Conservation (phyloP, 2,888 invertebrate species). For the Tholera decimalis region DNA sequence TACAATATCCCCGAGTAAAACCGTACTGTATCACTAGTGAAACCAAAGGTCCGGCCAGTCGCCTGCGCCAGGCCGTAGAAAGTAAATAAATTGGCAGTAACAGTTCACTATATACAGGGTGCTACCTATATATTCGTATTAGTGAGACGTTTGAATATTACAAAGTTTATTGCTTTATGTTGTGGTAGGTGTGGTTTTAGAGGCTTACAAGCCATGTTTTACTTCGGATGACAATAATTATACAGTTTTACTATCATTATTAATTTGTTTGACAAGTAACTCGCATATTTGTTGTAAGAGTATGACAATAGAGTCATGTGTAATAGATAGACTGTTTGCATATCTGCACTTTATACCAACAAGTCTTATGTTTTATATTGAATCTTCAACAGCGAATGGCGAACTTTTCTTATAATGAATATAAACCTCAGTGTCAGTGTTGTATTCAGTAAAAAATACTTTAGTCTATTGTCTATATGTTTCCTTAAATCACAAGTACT, state of each 20-base stretch:
- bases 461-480: background rate
- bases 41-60: slow-evolving; percentile 48
- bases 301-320: background rate
- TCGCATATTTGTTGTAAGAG: background rate
- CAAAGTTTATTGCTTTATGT: slow-evolving; percentile 15
- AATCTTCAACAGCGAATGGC: background rate
- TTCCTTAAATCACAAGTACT: too few relatives aligned
- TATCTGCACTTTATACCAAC: background rate
- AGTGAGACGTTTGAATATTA: slow-evolving; percentile 38
- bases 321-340: too few relatives aligned
- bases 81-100: slow-evolving; percentile 74
- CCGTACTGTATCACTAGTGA: slow-evolving; percentile 32
- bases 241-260: background rate
- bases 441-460: background rate
- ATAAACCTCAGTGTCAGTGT: background rate
- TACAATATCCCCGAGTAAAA: slow-evolving; percentile 19
- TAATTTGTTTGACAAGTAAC: background rate
- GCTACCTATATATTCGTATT: slow-evolving; percentile 14
- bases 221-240: background rate
- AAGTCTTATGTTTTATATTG: background rate
- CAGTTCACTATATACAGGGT: slow-evolving; percentile 31
- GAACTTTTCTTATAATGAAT: background rate
- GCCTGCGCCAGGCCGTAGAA: slow-evolving; percentile 69
- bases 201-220: background rate
- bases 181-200: background rate